Evolutionary conservation across 2,113 vertebrate species (phyloP).

Genomic region (Pteronura brasiliensis): DNA sequence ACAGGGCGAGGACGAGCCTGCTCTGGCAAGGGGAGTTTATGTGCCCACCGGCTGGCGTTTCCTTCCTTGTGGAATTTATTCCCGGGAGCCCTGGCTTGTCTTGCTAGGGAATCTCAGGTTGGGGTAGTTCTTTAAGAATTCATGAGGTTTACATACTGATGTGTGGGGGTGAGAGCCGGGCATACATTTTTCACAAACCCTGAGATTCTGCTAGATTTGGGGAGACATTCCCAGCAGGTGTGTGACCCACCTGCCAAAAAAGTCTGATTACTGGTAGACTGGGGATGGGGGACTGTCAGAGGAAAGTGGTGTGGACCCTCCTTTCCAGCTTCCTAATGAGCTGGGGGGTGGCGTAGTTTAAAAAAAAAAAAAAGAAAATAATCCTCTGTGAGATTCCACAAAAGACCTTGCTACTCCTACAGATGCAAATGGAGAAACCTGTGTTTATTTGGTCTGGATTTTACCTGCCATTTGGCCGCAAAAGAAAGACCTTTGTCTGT

Average conservation of each 20-base stretch:
- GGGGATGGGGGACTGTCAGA: neutral
- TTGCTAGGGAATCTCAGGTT: neutral
- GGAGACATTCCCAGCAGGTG: neutral
- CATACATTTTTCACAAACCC: neutral
- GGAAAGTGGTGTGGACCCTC: neutral
- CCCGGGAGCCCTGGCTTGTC: neutral
- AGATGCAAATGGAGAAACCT: neutral
- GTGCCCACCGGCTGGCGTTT: neutral
- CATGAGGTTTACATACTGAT: neutral
- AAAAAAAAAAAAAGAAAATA: neutral
- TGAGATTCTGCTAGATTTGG: neutral
- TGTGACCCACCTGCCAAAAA: neutral
- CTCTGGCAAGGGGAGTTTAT: neutral
- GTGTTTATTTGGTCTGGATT: neutral
- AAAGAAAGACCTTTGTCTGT: neutral
- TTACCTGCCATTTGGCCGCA: neutral
- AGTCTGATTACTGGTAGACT: neutral
- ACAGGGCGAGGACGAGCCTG: rapidly evolving
- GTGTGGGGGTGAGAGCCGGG: neutral
- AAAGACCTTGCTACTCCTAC: neutral
- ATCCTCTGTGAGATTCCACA: neutral
- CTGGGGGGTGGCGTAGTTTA: neutral
- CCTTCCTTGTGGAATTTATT: neutral
- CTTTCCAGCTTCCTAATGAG: neutral
- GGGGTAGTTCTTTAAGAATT: neutral